Evolutionary conservation across 1,140 invertebrate genomes (phyloP).

Genomic region (Drosophila burlai): DNA sequence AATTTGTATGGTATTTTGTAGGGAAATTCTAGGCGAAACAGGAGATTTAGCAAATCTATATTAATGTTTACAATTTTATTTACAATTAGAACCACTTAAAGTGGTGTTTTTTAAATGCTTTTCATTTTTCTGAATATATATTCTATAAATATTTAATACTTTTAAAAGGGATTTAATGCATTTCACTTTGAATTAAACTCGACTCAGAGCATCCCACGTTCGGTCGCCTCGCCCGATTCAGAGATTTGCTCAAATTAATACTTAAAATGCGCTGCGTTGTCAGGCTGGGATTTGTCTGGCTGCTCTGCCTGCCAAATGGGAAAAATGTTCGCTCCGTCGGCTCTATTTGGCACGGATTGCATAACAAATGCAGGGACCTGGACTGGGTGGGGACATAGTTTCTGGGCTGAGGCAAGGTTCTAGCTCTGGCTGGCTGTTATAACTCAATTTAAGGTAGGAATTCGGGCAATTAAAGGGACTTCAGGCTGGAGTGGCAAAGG

Average conservation of each 20-base stretch:
- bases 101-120: accelerated
- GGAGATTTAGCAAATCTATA: too few species aligned
- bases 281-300: constrained; percentile 74
- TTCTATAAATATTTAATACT: background rate
- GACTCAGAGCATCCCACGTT: constrained; percentile 28
- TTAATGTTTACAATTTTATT: background rate
- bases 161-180: too few species aligned
- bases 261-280: constrained; percentile 76
- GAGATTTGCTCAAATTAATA: constrained; percentile 68
- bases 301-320: constrained; percentile 65
- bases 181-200: background rate
- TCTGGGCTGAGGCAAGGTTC: background rate
- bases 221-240: constrained; percentile 5
- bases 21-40: background rate
- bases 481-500: constrained; percentile 10
- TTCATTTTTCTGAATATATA: background rate
- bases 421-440: background rate
- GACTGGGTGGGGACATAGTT: constrained; percentile 1
- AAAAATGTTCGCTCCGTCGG: constrained; percentile 64
- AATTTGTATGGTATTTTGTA: background rate
- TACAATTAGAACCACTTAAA: too few species aligned
- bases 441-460: constrained; percentile 45
- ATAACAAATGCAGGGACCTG: constrained; percentile 57
- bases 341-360: constrained; percentile 67
- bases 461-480: constrained; percentile 45